Conservation (phyloP, 2,888 invertebrate species). For the Protophormia terraenovae region DNA sequence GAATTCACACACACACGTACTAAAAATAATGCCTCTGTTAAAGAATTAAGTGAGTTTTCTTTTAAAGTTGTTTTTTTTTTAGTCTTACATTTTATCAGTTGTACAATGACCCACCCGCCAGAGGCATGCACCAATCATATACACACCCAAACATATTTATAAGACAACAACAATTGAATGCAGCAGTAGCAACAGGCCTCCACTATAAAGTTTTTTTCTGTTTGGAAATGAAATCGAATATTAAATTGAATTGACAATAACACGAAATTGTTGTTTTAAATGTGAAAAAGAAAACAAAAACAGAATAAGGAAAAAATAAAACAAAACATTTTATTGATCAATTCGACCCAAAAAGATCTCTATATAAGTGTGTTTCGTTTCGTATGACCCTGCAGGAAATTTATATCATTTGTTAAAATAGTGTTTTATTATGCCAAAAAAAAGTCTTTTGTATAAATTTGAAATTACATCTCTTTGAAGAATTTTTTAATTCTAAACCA, state of each 20-base stretch:
- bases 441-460: too few relatives aligned
- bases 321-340: too few relatives aligned
- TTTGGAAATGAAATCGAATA: not conserved
- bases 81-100: conserved; percentile 2
- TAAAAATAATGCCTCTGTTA: not conserved
- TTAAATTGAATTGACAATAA: not conserved
- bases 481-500: too few relatives aligned
- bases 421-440: too few relatives aligned
- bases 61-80: not conserved
- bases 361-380: too few relatives aligned
- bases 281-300: too few relatives aligned
- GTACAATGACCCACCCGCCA: not conserved
- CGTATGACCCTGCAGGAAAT: too few relatives aligned
- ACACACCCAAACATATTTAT: not conserved
- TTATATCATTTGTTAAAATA: too few relatives aligned
- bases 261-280: not conserved
- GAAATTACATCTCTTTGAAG: too few relatives aligned
- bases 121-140: not conserved
- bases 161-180: not conserved
- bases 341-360: too few relatives aligned
- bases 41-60: not conserved
- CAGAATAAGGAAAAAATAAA: not conserved
- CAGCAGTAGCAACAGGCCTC: not conserved
- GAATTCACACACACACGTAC: not conserved
- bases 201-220: not conserved